These are phyloP conservation scores for Melanerpes aurifrons DNA, from an alignment of 2,113 vertebrate species.

Conservation along the genomic window DNA sequence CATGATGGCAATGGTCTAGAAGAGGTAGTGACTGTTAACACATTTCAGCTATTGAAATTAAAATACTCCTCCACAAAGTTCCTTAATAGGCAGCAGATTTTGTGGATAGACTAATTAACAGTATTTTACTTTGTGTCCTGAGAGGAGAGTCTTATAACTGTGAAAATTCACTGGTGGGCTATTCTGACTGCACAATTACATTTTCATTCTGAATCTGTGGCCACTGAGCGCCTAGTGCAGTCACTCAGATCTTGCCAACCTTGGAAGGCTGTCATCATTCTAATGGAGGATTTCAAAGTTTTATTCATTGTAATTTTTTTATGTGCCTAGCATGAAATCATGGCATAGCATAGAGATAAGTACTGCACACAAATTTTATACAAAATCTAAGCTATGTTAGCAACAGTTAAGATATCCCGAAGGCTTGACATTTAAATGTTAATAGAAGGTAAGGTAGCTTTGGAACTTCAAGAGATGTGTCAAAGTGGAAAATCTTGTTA, in stretches of 20 bases:
- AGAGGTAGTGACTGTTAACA: neutral
- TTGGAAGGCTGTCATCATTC: neutral
- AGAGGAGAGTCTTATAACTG: neutral
- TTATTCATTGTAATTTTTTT: neutral
- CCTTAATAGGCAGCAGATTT: neutral
- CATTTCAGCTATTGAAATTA: neutral
- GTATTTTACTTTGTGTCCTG: neutral
- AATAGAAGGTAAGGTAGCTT: neutral
- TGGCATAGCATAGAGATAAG: neutral
- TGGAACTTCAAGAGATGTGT: neutral
- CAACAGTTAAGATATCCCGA: neutral
- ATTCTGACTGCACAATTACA: neutral
- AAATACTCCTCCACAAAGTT: neutral
- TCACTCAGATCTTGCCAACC: neutral
- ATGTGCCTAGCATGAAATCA: neutral
- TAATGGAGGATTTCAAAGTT: neutral
- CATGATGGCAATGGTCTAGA: neutral
- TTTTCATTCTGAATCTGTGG: neutral
- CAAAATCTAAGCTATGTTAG: neutral
- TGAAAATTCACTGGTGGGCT: neutral
- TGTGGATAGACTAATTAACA: neutral
- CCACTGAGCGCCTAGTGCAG: neutral
- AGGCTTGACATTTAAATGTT: neutral
- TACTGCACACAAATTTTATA: neutral
- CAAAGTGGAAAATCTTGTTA: neutral